Evolutionary conservation across 2,888 invertebrate species (phyloP), one percentile per base, ranked within the genome.

Genomic region (Aporophyla nigra): DNA sequence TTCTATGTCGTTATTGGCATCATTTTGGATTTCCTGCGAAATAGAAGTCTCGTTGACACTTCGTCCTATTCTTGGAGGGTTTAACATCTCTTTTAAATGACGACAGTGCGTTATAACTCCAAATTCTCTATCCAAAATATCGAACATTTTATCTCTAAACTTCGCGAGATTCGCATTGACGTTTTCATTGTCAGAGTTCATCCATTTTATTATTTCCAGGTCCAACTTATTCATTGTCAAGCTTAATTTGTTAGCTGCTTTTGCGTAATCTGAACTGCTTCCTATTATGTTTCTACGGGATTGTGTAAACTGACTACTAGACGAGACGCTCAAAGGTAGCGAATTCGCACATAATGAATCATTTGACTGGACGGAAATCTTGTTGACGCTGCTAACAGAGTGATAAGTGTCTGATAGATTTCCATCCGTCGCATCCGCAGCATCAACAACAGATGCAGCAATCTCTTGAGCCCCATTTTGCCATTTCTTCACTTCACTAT

Each of bases 181-280:
- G 27, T 88, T 85, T 27, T 89, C 87, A n/a, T 87, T 86, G 2
- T 88, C 87, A 14, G 88, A 89, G 7, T 89, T 91, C 5, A 93
- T 88, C 94, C 93, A 93, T 76, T 89, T 88, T 7, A 91, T 88
- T 4, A 92, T 91, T 89, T 93, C 93, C 53, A 90, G 53, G 63
- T 94, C 93, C 9, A 93, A 83, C 58, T 85, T 87, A 75, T 93
- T 90, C 27, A 93, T 62, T 59, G 85, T 87, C 2, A 86, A 79
- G 0, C 82, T 75, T 4, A 94, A 68, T 76, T 88, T 91, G 33
- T 90, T 85, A 61, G 91, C 77, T 33, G 83, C 89, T 72, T 84
- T 85, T 33, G 56, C 71, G 16, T 82, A 77, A 74, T 82, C 71
- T 19, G 53, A 53, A 61, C n/a, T 27, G n/a, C 2, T 40, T 7